Percentiles rank a stretch among this genome's conserved stretches.
These are phyloP conservation scores for Cerastis rubricosa DNA, from an alignment of 2,888 invertebrate species.

Conservation along the genomic window DNA sequence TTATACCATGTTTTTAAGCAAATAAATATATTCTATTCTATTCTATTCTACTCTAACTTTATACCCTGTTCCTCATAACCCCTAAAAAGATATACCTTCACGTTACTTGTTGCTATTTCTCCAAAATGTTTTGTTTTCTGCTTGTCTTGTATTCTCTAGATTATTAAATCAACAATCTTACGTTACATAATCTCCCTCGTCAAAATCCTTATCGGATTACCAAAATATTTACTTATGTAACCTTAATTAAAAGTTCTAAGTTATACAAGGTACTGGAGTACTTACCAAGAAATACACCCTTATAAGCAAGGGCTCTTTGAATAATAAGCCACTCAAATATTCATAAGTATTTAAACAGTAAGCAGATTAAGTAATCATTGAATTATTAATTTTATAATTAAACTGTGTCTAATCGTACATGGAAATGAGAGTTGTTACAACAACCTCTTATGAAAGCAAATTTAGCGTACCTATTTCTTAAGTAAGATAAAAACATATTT, in stretches of 20 bases:
- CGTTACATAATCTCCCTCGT: not conserved
- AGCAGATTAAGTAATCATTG: conserved; percentile 58
- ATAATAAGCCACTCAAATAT: conserved; percentile 59
- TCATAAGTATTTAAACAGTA: conserved; percentile 50
- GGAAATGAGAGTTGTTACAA: not conserved
- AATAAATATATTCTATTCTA: no score
- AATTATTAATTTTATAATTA: conserved; percentile 60
- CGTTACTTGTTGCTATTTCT: not conserved
- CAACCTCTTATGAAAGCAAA: not conserved
- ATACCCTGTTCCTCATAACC: no score
- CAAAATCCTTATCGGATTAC: conserved; percentile 27
- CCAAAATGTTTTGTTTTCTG: not conserved
- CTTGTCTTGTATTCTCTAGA: conserved; percentile 2
- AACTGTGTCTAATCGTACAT: conserved; percentile 21
- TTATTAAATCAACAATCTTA: conserved; percentile 18
- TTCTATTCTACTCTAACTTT: no score
- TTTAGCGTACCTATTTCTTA: not conserved
- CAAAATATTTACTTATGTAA: conserved; percentile 30
- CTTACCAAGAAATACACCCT: conserved; percentile 32
- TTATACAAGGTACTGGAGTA: conserved; percentile 10
- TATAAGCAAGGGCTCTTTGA: conserved; percentile 29
- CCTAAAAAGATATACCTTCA: no score
- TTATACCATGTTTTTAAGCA: no score
- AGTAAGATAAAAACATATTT: no score
- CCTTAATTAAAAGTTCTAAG: conserved; percentile 43